A percentile compares a stretch with the other conserved stretches of the same genome.
phyloP scores from a whole-genome alignment of 2,113 vertebrate species.

The Asarcornis scutulata region DNA sequence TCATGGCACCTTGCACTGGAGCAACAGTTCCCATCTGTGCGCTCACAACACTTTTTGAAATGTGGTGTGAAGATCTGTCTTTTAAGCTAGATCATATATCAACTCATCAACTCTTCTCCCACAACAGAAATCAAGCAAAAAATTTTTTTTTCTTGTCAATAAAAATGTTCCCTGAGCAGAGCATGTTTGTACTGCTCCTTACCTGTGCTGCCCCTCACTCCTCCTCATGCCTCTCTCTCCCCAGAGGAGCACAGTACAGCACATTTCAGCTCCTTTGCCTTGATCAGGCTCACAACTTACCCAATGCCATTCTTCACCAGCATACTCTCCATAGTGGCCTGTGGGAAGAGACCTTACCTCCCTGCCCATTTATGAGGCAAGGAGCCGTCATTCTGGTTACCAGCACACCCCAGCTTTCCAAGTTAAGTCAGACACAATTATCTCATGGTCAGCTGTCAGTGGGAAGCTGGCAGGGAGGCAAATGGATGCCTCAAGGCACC shows the following conservation, averaged over 20 bases:
- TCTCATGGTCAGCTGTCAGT: background rate
- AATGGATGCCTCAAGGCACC: too few relatives aligned
- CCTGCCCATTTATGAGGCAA: background rate
- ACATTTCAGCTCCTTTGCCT: background rate
- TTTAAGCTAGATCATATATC: background rate
- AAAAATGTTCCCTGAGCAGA: background rate
- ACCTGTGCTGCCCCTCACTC: background rate
- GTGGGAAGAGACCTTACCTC: background rate
- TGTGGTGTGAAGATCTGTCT: background rate
- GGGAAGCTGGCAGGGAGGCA: too few relatives aligned
- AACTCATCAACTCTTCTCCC: background rate
- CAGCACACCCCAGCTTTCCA: background rate
- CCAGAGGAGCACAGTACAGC: background rate
- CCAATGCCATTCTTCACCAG: accelerated
- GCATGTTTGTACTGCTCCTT: background rate
- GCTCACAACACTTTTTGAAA: background rate
- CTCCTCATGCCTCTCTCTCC: background rate
- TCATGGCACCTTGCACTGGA: accelerated
- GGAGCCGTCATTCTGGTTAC: background rate
- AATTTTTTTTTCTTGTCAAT: background rate
- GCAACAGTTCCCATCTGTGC: background rate
- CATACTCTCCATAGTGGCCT: accelerated
- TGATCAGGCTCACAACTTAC: background rate
- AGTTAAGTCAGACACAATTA: background rate
- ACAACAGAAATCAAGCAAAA: background rate